phyloP scores from a whole-genome alignment of 2,113 vertebrate genomes.

The Rutilus rutilus region DNA sequence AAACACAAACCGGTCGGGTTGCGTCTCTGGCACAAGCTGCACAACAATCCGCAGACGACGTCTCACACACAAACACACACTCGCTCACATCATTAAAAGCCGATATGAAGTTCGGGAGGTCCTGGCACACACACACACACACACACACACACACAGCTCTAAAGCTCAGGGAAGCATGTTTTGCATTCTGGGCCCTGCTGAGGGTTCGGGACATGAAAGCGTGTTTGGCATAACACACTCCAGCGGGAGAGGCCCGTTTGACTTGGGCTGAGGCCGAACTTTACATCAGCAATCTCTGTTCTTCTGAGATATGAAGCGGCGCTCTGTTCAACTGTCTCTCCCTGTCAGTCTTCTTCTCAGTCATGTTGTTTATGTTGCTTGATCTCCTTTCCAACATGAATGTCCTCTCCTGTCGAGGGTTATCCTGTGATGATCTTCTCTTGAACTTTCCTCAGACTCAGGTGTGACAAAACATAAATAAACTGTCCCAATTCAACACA shows the following conservation, averaged over 20 bases:
- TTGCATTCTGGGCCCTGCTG: constrained; percentile 57
- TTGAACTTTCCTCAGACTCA: too few species aligned
- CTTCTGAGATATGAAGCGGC: too few species aligned
- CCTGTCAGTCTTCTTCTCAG: too few species aligned
- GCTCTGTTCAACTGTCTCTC: too few species aligned
- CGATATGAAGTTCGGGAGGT: constrained; percentile 39
- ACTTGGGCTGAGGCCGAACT: constrained; percentile 63
- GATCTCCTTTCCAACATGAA: too few species aligned
- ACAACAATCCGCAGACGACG: neutral
- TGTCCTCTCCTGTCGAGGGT: too few species aligned
- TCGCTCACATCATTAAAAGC: constrained; percentile 56
- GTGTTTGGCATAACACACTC: constrained; percentile 62
- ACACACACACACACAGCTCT: too few species aligned
- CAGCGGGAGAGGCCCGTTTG: constrained; percentile 62
- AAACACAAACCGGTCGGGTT: too few species aligned
- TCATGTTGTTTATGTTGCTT: too few species aligned
- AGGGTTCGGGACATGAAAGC: constrained; percentile 60
- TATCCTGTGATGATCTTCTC: too few species aligned
- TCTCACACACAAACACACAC: constrained; percentile 28
- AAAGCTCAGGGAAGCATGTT: constrained; percentile 56
- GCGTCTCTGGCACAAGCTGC: neutral
- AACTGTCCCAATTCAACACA: too few species aligned
- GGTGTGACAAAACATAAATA: too few species aligned
- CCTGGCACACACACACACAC: constrained; percentile 22
- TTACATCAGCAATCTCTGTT: constrained; percentile 60